Base-by-base conservation (phyloP, 2,888 invertebrate genomes). In the Phengaris alcon region DNA sequence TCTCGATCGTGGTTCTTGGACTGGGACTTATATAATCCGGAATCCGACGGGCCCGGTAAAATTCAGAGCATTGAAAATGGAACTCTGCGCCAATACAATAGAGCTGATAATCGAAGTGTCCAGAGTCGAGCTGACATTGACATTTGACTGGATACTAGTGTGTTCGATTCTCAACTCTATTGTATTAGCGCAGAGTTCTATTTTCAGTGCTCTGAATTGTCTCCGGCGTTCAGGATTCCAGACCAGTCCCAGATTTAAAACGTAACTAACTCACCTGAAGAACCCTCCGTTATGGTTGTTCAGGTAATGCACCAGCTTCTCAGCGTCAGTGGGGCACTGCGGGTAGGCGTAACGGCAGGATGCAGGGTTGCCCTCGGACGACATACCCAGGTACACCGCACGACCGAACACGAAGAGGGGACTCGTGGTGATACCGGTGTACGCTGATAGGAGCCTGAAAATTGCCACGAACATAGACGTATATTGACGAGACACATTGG, bases 201-300 rank as follows among this genome's bases (percentile, higher is more conserved):
- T 35, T 35, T 35, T 35, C 35, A 35, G 3, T 35, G 35, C 35
- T 35, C 35, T 35, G 35, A 35, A 35, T 35, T 35, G 35, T 35
- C 3, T 35, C 35, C 35, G 2, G 35, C 35, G 35, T 35, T 35
- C 2, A 3, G 35, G 35, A 6, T 48, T 54, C 12, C 13, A 12
- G 12, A 4, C 0, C 52, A 10, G 4, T 54, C 54, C 7, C 48
- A 48, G 22, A 22, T 22, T 6, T 48, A 48, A 6, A 48, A 54
- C 3, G 8, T 59, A 59, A 59, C 9, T 59, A 59, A 59, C 59
- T 22, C 3, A 79, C 79, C 79, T 77, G 84, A 97, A 97, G 88
- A 97, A 97, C 1, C 97, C 97, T 64, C 97, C 97, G 76, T 97
- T 97, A 84, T 97, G 95, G 87, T 97, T 97, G 89, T 97, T 97